phyloP scores from a whole-genome alignment of 2,888 invertebrate genomes.

The Anagyrus pseudococci region DNA sequence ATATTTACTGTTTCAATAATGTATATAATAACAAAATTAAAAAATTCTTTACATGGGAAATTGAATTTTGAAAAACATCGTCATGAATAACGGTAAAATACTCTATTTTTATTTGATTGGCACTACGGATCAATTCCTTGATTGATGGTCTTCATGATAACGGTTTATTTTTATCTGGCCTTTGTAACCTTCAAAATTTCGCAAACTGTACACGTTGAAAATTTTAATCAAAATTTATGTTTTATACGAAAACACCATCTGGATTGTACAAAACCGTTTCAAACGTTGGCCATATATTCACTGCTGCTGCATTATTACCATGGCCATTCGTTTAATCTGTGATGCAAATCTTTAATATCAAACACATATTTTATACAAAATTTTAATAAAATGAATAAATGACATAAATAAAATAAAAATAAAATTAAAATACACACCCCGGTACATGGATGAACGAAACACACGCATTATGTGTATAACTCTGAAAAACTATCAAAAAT shows the following conservation, averaged over 20 bases:
- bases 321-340: slow-evolving; percentile 48
- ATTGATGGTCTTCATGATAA: no score
- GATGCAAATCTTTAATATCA: no score
- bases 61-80: no score
- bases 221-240: no score
- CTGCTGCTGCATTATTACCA: slow-evolving; percentile 55
- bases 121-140: no score
- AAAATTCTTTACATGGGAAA: no score
- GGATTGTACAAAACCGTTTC: slow-evolving; percentile 42
- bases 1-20: no score
- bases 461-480: slow-evolving; percentile 1
- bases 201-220: slow-evolving; percentile 5
- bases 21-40: no score
- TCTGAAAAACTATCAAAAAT: slow-evolving; percentile 11
- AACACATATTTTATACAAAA: no score
- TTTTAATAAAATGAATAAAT: slow-evolving; percentile 18
- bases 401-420: slow-evolving; percentile 28
- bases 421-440: slow-evolving; percentile 44
- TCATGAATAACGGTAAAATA: no score
- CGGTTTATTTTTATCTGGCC: no score
- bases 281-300: slow-evolving; percentile 53
- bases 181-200: slow-evolving; percentile 9
- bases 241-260: slow-evolving; percentile 40
- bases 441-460: slow-evolving; percentile 48
- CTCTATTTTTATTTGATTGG: no score